phyloP scores from a whole-genome alignment of 2,888 invertebrate species.

The Ligdia adustata region DNA sequence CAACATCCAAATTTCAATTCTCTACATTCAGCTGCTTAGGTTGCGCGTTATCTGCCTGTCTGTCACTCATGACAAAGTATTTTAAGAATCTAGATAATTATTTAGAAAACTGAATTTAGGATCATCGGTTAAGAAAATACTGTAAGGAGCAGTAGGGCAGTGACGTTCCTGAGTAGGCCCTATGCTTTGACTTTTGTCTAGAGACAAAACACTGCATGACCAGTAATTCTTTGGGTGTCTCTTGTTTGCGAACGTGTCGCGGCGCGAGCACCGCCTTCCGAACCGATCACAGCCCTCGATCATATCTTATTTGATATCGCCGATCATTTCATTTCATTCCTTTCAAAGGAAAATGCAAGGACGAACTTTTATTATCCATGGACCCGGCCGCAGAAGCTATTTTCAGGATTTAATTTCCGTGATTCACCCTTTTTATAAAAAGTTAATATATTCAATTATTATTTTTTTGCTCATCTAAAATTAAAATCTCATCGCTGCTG shows the following conservation, averaged over 20 bases:
- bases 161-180: no score
- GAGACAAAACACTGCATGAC: constrained; percentile 1
- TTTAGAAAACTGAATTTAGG: no score
- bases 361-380: constrained; percentile 20
- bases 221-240: not conserved
- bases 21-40: no score
- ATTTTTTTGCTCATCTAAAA: not conserved
- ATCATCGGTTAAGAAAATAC: no score
- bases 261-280: constrained; percentile 32
- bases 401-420: constrained; percentile 12
- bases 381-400: constrained; percentile 10
- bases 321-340: constrained; percentile 37
- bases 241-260: constrained; percentile 27
- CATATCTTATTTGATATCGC: constrained; percentile 44
- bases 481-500: not conserved
- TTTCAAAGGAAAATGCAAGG: constrained; percentile 36
- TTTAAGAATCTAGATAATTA: no score
- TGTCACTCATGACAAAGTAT: no score
- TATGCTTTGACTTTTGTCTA: no score
- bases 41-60: no score
- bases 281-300: constrained; percentile 24
- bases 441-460: no score
- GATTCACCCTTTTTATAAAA: constrained; percentile 5
- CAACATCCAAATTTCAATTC: no score
- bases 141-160: no score